Evolutionary conservation across 2,797 vertebrate genomes (phyloP), one percentile per base, ranked within the genome.

Genomic region (Ctenopoma multispine): DNA sequence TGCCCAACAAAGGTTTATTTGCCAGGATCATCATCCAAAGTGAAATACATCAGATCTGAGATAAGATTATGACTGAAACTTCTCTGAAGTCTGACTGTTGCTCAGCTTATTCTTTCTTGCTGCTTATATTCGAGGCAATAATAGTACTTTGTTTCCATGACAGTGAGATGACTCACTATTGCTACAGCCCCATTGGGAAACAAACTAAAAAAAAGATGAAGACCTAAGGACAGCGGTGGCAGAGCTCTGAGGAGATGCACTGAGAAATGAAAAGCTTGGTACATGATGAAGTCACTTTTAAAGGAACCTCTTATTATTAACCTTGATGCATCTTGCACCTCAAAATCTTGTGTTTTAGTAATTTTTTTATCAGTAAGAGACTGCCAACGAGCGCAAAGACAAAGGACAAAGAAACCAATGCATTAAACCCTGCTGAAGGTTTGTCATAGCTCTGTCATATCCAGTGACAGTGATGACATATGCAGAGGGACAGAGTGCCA

Each of bases 91-190:
- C n/a, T 14, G 14, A 14, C 12, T 14, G 38, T 40, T 3, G 13
- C 38, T 40, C 38, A 40, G 38, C 38, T 4, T 14, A 14, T 40
- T 40, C 13, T 2, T 17, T 15, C 14, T 17, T 43, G 31, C 31
- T 34, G 31, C 31, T 34, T 34, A 34, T 34, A 34, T 34, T 34
- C 10, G 31, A 34, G 31, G 58, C 47, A 15, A 17, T 12, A 24
- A 59, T 21, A 57, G 49, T n/a, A 7, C 57, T 78, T 72, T 60
- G 83, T 86, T 83, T 66, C 82, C 82, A 87, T 83, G 86, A 75
- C 79, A 74, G 41, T 41, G 67, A 47, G 59, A 75, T 65, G 68
- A 83, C 77, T 89, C 63, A 38, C 80, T 53, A 67, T 75, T 49
- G 82, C 60, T 50, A 72, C 43, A 1, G 24, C 49, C 76, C 64